Evolutionary conservation across 2,888 invertebrate species (phyloP).

Genomic region (Himalopsyche japonica): DNA sequence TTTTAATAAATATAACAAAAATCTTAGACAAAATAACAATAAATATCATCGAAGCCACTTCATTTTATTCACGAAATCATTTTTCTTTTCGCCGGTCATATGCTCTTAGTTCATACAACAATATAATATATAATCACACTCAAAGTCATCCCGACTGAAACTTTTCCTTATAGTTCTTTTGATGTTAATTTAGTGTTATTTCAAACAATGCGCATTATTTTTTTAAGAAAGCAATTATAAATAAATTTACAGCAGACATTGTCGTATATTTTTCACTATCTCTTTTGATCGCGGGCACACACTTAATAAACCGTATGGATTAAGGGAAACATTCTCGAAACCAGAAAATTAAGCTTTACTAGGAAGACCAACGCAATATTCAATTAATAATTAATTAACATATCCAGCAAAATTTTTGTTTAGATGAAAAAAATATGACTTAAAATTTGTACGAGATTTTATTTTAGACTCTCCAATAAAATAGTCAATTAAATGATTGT

Average conservation of each 20-base stretch:
- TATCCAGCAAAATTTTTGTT: no score
- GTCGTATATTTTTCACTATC: conserved; percentile 15
- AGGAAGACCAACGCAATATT: not conserved
- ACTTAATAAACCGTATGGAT: not conserved
- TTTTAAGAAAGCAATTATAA: not conserved
- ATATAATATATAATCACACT: not conserved
- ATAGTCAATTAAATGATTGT: no score
- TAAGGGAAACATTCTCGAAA: not conserved
- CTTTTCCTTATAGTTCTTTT: not conserved
- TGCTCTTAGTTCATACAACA: not conserved
- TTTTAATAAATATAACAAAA: not conserved
- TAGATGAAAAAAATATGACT: no score
- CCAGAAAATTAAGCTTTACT: not conserved
- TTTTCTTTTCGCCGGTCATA: not conserved
- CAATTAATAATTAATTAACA: no score
- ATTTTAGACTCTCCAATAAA: no score
- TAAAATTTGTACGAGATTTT: no score
- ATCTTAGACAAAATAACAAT: not conserved
- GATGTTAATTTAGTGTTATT: not conserved
- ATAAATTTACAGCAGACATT: conserved; percentile 1
- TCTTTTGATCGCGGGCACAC: conserved; percentile 5
- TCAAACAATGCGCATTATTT: conserved; percentile 5
- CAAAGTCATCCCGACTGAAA: not conserved
- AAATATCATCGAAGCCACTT: not conserved
- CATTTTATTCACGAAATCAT: not conserved